Conservation (phyloP, 2,888 invertebrate species). For the Lumbricus terrestris region DNA sequence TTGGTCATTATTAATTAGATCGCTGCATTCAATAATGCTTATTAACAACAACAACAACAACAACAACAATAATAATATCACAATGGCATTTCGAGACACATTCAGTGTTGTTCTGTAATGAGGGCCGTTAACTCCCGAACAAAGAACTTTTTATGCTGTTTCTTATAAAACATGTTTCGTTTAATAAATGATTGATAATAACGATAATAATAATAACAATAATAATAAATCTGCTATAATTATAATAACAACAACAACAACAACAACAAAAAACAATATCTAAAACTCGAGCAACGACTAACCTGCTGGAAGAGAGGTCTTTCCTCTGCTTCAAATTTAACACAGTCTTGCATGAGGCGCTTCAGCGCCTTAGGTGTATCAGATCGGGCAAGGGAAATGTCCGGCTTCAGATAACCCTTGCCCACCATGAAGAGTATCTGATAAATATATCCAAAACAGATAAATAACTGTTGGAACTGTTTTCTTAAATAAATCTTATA, state of each 20-base stretch:
- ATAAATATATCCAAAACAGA: neutral
- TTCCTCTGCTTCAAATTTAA: slow-evolving; percentile 80
- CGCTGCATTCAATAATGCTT: neutral
- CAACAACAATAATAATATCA: too few species aligned
- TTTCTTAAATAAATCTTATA: too few species aligned
- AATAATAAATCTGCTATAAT: neutral
- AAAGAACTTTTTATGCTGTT: too few species aligned
- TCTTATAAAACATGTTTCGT: too few species aligned
- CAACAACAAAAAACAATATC: neutral
- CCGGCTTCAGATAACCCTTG: slow-evolving; percentile 83
- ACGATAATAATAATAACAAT: neutral
- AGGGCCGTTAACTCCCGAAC: too few species aligned
- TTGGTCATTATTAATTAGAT: too few species aligned
- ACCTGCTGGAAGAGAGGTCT: slow-evolving; percentile 66
- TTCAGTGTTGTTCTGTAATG: too few species aligned
- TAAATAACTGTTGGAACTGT: too few species aligned
- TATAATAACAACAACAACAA: neutral
- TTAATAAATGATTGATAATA: too few species aligned
- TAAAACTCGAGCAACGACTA: neutral
- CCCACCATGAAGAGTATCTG: slow-evolving; percentile 95
- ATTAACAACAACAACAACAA: neutral
- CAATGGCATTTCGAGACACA: too few species aligned
- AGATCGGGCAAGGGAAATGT: slow-evolving; percentile 76
- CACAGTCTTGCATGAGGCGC: slow-evolving; percentile 84
- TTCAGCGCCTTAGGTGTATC: slow-evolving; percentile 88